Base-by-base conservation (phyloP, 2,888 invertebrate species). In the Parelbella ahira region DNA sequence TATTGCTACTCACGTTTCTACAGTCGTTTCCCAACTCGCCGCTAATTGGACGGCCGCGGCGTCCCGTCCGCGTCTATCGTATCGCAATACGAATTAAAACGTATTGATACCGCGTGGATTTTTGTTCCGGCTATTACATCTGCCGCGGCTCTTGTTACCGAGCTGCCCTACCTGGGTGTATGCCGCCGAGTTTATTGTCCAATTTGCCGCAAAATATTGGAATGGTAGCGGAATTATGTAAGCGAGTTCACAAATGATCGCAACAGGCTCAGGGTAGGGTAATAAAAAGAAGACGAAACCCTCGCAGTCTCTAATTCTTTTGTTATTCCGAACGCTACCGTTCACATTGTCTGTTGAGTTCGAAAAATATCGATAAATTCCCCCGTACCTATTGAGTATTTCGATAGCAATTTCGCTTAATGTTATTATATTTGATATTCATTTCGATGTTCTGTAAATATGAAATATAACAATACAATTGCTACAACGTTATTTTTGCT, bases 21-120 rank as follows among this genome's bases (percentile, higher is more conserved):
- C 43, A 45, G 9, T 9, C 27, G 36, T 42, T 27, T 44, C 13
- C 47, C 49, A 38, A 48, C 42, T 33, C 42, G 33, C 19, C 46
- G 48, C 53, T 71, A 69, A 70, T 71, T 69, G 68, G 63, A 59
- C n/a, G n/a, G n/a, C n/a, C n/a, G n/a, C 50, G 64, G 53, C 51
- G 44, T 49, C 49, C 50, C 45, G 48, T 46, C 45, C 19, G 47
- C 38, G 41, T 48, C 47, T 52, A 47, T 48, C 49, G 45, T 41
- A 29, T 12, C 28, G 18, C 21, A 29, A 37, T 45, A 30, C 8
- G 23, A 21, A 42, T 34, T 68, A 68, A 49, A 48, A 48, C 49
- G 55, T 60, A 65, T 64, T 60, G 67, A 63, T 62, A 60, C 56
- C 43, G 39, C 41, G 47, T 42, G 53, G 47, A 56, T 59, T 64